phyloP scores from a whole-genome alignment of 2,888 invertebrate genomes.

The Sarcophaga subvicina region DNA sequence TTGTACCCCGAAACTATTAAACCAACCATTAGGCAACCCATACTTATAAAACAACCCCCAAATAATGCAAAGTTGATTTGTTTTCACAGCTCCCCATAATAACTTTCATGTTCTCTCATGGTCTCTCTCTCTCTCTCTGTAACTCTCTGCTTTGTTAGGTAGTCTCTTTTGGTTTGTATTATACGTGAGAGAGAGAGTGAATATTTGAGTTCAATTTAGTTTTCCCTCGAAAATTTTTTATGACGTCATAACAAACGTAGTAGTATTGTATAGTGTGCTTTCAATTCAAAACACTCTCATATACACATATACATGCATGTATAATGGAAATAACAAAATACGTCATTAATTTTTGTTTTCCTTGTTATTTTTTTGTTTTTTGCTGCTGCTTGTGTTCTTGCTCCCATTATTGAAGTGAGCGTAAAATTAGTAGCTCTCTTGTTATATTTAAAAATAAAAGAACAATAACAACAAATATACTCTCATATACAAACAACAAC shows the following conservation, averaged over 20 bases:
- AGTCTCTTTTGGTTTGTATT: not conserved
- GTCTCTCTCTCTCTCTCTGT: too few species aligned
- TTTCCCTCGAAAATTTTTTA: slow-evolving; percentile 50
- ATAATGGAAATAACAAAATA: slow-evolving; percentile 38
- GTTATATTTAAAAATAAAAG: not conserved
- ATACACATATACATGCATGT: not conserved
- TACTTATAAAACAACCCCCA: not conserved
- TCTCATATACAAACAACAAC: slow-evolving; percentile 51
- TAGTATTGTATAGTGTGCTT: slow-evolving; percentile 3
- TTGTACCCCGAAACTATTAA: too few species aligned
- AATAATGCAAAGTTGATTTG: not conserved
- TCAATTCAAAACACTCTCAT: too few species aligned
- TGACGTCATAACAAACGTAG: slow-evolving; percentile 56
- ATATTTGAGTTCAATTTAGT: not conserved
- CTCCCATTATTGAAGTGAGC: not conserved
- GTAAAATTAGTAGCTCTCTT: not conserved
- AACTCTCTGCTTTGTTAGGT: not conserved
- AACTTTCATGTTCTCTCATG: not conserved
- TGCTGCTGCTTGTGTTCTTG: not conserved
- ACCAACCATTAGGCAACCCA: not conserved
- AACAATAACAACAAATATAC: not conserved
- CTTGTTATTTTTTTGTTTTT: not conserved
- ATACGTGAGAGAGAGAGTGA: not conserved
- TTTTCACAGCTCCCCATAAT: not conserved
- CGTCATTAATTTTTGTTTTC: slow-evolving; percentile 56